phyloP scores from a whole-genome alignment of 2,113 vertebrate species.

The Halichoeres trimaculatus region DNA sequence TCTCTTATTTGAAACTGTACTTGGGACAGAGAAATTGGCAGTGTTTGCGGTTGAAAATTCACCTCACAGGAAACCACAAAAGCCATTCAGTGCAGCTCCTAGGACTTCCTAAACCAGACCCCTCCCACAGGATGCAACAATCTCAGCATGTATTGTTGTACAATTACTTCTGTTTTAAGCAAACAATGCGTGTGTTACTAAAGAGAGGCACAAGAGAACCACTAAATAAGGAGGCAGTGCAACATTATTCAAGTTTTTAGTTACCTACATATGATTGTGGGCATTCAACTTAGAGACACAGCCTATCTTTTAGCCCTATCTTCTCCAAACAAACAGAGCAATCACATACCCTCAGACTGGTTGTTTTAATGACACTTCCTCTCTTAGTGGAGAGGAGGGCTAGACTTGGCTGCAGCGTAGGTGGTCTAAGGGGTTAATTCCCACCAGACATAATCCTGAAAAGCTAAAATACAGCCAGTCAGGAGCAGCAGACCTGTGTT shows the following conservation, averaged over 20 bases:
- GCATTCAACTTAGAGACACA: conserved; percentile 21
- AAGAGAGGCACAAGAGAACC: conserved; percentile 2
- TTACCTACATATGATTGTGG: conserved; percentile 5
- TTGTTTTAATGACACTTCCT: conserved; percentile 60
- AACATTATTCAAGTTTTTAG: conserved; percentile 21
- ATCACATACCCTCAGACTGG: conserved; percentile 52
- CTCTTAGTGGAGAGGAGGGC: conserved; percentile 42
- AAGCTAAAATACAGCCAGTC: conserved; percentile 47
- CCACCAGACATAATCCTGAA: conserved; percentile 70
- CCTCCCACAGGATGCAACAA: conserved; percentile 80
- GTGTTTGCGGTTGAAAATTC: conserved; percentile 66
- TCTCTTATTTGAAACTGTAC: conserved; percentile 6
- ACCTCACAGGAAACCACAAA: conserved; percentile 81
- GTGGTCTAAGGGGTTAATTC: conserved; percentile 75
- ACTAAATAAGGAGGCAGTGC: conserved; percentile 7
- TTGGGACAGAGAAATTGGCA: conserved; percentile 6
- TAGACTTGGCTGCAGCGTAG: conserved; percentile 47
- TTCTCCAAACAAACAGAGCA: conserved; percentile 63
- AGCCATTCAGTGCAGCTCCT: conserved; percentile 77
- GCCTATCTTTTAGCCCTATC: conserved; percentile 49
- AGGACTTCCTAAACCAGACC: conserved; percentile 78
- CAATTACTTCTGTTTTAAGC: conserved; percentile 56
- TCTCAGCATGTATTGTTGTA: conserved; percentile 75
- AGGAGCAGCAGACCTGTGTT: conserved; percentile 56
- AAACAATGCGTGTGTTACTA: conserved; percentile 32